phyloP scores from a whole-genome alignment of 2,797 vertebrate species.

The Sus cebifrons region DNA sequence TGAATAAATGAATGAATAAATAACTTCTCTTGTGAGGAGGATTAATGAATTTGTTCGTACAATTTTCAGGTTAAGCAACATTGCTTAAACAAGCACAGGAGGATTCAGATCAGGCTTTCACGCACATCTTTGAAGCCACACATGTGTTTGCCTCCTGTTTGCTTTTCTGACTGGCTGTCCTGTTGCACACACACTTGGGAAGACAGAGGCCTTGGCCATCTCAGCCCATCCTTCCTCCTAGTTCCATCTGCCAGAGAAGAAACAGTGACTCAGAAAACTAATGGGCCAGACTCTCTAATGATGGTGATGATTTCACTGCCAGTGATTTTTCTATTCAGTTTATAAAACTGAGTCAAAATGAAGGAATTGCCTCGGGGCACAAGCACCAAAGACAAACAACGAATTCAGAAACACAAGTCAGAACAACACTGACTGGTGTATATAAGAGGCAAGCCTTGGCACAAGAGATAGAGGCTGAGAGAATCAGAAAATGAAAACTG shows the following conservation, averaged over 20 bases:
- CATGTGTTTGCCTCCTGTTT: neutral
- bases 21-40: conserved; percentile 4
- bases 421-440: conserved; percentile 28
- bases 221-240: conserved; percentile 55
- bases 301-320: conserved; percentile 78
- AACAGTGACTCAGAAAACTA: conserved; percentile 86
- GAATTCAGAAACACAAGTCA: conserved; percentile 66
- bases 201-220: conserved; percentile 62
- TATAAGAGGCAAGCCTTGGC: neutral
- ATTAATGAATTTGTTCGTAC: neutral
- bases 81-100: neutral
- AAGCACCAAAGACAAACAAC: conserved; percentile 67
- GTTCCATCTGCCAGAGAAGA: conserved; percentile 69
- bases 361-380: conserved; percentile 74
- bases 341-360: conserved; percentile 81
- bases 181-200: conserved; percentile 52
- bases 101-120: neutral
- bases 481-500: neutral
- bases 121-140: neutral
- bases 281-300: conserved; percentile 74
- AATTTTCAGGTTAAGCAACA: neutral
- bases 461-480: neutral
- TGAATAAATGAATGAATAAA: neutral
- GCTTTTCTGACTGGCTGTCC: conserved; percentile 2
- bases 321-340: conserved; percentile 83